Percentiles rank a stretch among this genome's conserved stretches.
Conservation (phyloP, 2,888 invertebrate genomes). For the Sphaeridia pumilis region DNA sequence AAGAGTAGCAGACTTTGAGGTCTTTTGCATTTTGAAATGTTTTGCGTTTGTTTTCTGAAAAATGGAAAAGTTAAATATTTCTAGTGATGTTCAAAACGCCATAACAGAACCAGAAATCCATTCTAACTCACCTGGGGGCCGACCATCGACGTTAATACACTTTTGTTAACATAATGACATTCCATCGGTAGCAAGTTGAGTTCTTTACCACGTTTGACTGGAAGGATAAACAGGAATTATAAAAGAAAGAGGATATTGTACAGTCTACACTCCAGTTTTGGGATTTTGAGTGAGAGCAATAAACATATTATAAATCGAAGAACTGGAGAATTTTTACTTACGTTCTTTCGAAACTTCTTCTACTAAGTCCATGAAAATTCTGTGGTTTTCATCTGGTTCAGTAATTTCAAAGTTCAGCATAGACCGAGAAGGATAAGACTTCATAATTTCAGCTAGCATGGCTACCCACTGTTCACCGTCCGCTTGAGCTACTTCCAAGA, state of each 20-base stretch:
- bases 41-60: slow-evolving; percentile 15
- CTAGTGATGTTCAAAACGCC: background rate
- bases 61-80: background rate
- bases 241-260: background rate
- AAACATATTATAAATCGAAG: too few relatives aligned
- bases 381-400: slow-evolving; percentile 76
- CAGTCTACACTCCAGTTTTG: too few relatives aligned
- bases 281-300: too few relatives aligned
- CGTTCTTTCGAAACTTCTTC: slow-evolving; percentile 47
- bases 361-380: slow-evolving; percentile 80
- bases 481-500: slow-evolving; percentile 79
- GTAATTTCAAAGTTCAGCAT: slow-evolving; percentile 78
- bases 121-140: slow-evolving; percentile 41
- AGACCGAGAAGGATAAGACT: slow-evolving; percentile 79
- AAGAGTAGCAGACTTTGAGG: slow-evolving; percentile 85
- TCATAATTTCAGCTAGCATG: slow-evolving; percentile 89
- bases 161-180: slow-evolving; percentile 91
- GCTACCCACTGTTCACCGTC: slow-evolving; percentile 96
- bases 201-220: slow-evolving; percentile 68
- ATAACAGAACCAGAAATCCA: too few relatives aligned
- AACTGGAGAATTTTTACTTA: slow-evolving; percentile 11
- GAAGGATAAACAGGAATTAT: too few relatives aligned
- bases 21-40: slow-evolving; percentile 42
- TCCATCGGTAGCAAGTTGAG: slow-evolving; percentile 78
- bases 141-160: slow-evolving; percentile 75